Percentiles rank a stretch among this genome's conserved stretches.
These are phyloP conservation scores for Cynocephalus volans DNA, from an alignment of 2,113 vertebrate genomes.

Conservation along the genomic window DNA sequence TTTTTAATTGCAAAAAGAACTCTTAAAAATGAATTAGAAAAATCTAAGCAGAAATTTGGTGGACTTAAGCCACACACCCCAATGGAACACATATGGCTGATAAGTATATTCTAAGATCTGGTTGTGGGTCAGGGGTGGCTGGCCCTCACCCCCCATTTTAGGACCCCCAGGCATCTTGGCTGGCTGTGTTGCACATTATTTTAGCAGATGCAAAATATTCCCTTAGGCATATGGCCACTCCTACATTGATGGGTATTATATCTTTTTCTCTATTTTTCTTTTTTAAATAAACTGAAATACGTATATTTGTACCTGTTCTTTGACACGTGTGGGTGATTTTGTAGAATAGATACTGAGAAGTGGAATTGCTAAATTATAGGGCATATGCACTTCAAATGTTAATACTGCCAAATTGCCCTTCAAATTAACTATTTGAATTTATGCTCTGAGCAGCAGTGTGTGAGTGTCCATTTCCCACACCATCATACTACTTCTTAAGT, in stretches of 20 bases:
- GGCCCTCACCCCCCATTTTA: too few species aligned
- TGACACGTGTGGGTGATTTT: neutral
- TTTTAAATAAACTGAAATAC: neutral
- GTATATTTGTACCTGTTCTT: neutral
- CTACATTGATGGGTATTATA: neutral
- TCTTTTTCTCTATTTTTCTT: neutral
- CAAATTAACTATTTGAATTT: neutral
- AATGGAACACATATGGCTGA: too few species aligned
- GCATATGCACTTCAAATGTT: neutral
- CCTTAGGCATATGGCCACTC: neutral
- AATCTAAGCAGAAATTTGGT: too few species aligned
- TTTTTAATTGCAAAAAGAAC: too few species aligned
- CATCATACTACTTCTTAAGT: slow-evolving; percentile 16
- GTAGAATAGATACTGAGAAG: neutral
- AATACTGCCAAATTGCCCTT: neutral
- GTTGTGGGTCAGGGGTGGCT: too few species aligned
- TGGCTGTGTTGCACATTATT: neutral
- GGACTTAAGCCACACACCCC: too few species aligned
- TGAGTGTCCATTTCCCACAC: neutral
- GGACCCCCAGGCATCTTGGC: too few species aligned
- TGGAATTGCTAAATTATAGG: neutral
- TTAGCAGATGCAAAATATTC: neutral
- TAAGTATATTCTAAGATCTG: too few species aligned
- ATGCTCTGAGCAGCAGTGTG: neutral
- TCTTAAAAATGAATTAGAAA: too few species aligned